Evolutionary conservation across 2,113 vertebrate species (phyloP).

Genomic region (Leptodactylus fuscus): DNA sequence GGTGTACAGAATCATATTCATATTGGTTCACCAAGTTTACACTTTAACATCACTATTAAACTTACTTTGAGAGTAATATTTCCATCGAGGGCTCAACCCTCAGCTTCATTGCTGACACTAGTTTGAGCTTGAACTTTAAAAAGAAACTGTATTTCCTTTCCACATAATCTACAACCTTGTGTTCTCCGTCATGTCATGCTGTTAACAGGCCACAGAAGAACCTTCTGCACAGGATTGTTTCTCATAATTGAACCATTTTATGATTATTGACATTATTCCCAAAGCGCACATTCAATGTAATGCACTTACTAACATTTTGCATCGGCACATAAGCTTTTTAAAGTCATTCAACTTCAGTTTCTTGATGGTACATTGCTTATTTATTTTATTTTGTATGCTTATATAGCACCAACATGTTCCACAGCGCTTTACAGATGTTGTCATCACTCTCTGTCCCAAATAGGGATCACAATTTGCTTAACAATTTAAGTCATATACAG

Average conservation of each 20-base stretch:
- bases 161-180: conserved; percentile 21
- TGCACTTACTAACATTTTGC: not conserved
- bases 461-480: too few relatives aligned
- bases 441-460: too few relatives aligned
- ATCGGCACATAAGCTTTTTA: not conserved
- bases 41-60: too few relatives aligned
- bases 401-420: too few relatives aligned
- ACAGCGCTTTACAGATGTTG: too few relatives aligned
- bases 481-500: too few relatives aligned
- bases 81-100: not conserved
- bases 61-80: conserved; percentile 6
- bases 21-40: not conserved
- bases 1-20: too few relatives aligned
- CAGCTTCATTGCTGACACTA: conserved; percentile 24
- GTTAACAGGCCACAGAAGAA: not conserved
- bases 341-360: not conserved
- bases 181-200: conserved; percentile 7
- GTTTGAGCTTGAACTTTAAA: not conserved
- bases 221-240: not conserved
- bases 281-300: not conserved
- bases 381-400: too few relatives aligned
- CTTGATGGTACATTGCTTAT: not conserved
- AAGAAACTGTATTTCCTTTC: conserved; percentile 15
- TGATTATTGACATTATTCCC: not conserved
- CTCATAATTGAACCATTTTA: conserved; percentile 22